Evolutionary conservation across 2,113 vertebrate species (phyloP).

Genomic region (Macquaria australasica): DNA sequence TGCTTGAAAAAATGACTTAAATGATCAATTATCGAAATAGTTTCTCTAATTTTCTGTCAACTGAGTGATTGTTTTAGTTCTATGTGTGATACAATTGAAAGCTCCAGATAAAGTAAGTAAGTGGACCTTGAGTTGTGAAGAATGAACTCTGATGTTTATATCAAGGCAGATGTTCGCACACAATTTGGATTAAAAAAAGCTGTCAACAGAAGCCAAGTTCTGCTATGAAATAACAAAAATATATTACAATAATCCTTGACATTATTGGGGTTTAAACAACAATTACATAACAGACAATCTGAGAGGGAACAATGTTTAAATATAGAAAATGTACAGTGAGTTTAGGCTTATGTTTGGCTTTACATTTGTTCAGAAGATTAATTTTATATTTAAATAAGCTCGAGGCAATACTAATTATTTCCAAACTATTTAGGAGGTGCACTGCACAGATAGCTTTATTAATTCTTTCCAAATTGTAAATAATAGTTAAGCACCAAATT

Average conservation of each 20-base stretch:
- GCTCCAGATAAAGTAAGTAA: too few species aligned
- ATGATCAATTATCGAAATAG: too few species aligned
- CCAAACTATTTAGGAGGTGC: neutral
- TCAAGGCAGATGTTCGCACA: too few species aligned
- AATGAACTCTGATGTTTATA: too few species aligned
- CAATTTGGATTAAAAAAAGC: too few species aligned
- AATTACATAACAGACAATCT: neutral
- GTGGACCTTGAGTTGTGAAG: too few species aligned
- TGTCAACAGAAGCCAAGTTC: neutral
- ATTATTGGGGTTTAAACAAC: neutral
- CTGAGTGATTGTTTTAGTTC: too few species aligned
- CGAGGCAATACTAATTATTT: neutral
- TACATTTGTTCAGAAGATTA: too few species aligned
- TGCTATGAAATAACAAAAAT: neutral
- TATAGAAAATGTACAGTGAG: neutral
- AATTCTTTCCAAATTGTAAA: conserved; percentile 1
- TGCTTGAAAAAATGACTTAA: too few species aligned
- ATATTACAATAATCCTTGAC: neutral
- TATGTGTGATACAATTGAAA: too few species aligned
- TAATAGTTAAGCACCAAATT: neutral
- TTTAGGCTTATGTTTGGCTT: neutral
- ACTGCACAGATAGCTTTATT: neutral
- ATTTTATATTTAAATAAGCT: neutral
- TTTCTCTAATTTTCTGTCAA: too few species aligned
- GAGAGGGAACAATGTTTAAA: neutral